Conservation (phyloP, 1,140 invertebrate species). For the Sitobion miscanthi region DNA sequence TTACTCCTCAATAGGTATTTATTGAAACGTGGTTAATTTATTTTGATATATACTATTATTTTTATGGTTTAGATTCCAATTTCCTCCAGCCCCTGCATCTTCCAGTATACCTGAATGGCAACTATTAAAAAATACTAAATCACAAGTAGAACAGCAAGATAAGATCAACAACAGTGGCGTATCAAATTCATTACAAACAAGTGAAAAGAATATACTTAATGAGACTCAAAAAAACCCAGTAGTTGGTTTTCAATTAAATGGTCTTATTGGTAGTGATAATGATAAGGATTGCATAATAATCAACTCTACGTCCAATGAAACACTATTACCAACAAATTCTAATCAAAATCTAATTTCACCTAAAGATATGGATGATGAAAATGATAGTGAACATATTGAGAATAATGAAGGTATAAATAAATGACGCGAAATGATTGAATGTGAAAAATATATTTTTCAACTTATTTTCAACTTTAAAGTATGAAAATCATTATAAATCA, state of each 20-base stretch:
- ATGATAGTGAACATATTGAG: background rate
- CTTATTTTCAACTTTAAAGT: background rate
- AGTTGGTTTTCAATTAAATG: background rate
- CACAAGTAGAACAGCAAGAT: background rate
- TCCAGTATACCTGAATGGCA: slow-evolving; percentile 42
- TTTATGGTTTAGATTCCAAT: slow-evolving; percentile 35
- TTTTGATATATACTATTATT: background rate
- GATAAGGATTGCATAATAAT: background rate
- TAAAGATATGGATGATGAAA: background rate
- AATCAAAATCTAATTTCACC: background rate
- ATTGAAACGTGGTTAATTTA: background rate
- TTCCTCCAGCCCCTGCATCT: slow-evolving; percentile 14
- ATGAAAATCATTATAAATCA: background rate
- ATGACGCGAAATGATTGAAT: background rate
- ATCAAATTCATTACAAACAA: background rate
- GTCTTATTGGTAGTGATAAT: background rate
- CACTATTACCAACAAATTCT: background rate
- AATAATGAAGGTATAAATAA: background rate
- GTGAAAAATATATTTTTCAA: background rate
- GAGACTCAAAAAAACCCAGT: background rate
- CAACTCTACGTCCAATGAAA: too few species aligned
- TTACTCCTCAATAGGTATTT: slow-evolving; percentile 45
- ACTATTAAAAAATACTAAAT: background rate
- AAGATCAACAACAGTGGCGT: background rate
- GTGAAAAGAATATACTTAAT: background rate